A percentile compares a stretch with the other conserved stretches of the same genome.
Conservation (phyloP, 2,797 vertebrate genomes). For the Protosalanx chinensis region DNA sequence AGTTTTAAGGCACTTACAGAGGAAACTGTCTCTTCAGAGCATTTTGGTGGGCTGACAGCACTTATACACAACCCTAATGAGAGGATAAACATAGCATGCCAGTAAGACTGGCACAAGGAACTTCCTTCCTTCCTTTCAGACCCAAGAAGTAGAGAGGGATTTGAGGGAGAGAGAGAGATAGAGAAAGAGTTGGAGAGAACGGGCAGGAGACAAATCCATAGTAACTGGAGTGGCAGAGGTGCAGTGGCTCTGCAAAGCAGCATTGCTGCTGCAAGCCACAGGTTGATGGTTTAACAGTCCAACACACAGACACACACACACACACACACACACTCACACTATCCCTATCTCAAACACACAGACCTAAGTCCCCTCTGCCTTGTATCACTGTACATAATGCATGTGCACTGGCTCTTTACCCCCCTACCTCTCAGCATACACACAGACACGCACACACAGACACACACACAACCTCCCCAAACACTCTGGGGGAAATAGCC, state of each 20-base stretch:
- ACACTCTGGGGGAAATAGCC: background rate
- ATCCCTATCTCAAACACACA: background rate
- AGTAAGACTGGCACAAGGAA: background rate
- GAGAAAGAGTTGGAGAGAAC: background rate
- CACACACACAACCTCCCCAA: background rate
- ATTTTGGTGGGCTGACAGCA: conserved; percentile 11
- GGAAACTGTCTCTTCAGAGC: background rate
- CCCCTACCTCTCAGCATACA: conserved; percentile 1
- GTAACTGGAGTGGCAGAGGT: conserved; percentile 2
- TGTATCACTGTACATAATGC: conserved; percentile 6
- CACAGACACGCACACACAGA: background rate
- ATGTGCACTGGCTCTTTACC: background rate
- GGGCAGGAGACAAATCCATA: background rate
- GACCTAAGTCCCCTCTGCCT: background rate
- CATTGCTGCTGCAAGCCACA: background rate
- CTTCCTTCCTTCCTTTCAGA: background rate
- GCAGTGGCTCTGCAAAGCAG: background rate
- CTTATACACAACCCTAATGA: background rate
- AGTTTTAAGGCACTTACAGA: conserved; percentile 29
- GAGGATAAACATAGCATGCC: background rate
- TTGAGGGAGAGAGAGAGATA: background rate
- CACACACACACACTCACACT: conserved; percentile 12
- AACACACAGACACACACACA: conserved; percentile 1
- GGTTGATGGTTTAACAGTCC: background rate
- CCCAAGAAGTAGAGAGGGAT: background rate